Conservation (phyloP, 2,888 invertebrate genomes). For the Steromphala cineraria region DNA sequence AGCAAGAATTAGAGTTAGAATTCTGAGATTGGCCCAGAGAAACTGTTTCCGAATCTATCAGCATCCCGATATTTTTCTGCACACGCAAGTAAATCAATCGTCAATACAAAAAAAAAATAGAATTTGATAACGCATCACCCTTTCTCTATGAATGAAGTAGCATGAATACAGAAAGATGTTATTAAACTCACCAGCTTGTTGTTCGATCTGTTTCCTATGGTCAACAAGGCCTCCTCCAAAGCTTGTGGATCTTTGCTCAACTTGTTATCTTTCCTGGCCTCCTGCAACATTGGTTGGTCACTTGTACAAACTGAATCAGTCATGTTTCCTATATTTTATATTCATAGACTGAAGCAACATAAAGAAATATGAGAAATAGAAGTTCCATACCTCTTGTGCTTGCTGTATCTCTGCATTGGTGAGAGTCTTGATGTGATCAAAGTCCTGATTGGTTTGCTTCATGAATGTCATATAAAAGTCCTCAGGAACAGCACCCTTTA, state of each 20-base stretch:
- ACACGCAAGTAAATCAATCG: too few species aligned
- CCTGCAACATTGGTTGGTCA: constrained; percentile 28
- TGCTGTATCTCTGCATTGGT: constrained; percentile 57
- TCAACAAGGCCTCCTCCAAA: constrained; percentile 57
- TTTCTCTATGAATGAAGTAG: neutral
- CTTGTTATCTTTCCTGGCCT: constrained; percentile 51
- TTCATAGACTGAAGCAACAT: neutral
- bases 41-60: too few species aligned
- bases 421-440: constrained; percentile 52
- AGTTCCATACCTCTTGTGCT: constrained; percentile 51
- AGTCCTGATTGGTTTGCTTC: constrained; percentile 56
- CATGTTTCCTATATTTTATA: too few species aligned
- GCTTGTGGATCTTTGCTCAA: constrained; percentile 50
- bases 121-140: too few species aligned
- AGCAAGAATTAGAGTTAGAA: too few species aligned
- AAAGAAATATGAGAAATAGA: neutral
- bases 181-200: constrained; percentile 55
- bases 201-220: constrained; percentile 48
- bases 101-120: too few species aligned
- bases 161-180: too few species aligned
- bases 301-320: neutral
- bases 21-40: too few species aligned
- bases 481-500: constrained; percentile 49
- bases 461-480: constrained; percentile 53
- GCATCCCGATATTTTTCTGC: too few species aligned